These are phyloP conservation scores for Chloroceryle amazona DNA, from an alignment of 2,797 vertebrate species.

Conservation along the genomic window DNA sequence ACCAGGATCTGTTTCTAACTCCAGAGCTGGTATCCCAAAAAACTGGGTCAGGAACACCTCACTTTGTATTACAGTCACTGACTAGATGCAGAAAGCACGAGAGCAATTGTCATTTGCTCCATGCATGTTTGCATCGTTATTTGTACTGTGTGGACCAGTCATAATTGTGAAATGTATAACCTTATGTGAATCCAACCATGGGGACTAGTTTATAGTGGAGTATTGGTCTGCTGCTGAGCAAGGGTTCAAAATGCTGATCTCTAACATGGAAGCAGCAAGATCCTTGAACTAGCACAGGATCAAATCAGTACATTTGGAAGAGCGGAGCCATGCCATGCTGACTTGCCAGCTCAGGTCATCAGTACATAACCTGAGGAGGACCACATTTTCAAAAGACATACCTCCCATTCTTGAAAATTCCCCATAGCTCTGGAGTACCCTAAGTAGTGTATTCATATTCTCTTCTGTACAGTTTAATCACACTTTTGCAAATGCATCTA, in stretches of 20 bases:
- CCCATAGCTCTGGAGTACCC: not conserved
- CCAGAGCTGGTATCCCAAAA: not conserved
- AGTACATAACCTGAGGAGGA: not conserved
- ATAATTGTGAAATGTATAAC: not conserved
- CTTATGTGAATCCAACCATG: not conserved
- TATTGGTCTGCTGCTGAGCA: not conserved
- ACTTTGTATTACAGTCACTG: not conserved
- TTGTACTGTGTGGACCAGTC: not conserved
- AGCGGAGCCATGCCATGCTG: not conserved
- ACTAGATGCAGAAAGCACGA: not conserved
- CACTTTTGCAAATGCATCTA: conserved; percentile 5
- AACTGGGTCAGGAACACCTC: not conserved
- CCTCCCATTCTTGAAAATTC: not conserved
- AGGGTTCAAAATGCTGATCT: not conserved
- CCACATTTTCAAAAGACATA: not conserved
- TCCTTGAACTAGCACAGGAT: not conserved
- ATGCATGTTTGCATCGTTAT: not conserved
- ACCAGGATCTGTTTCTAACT: not conserved
- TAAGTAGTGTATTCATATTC: not conserved
- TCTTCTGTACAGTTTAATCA: not conserved
- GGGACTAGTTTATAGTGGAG: not conserved
- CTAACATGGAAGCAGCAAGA: not conserved
- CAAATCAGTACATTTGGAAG: not conserved
- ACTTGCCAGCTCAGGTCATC: not conserved
- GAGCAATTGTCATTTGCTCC: not conserved